Percentiles rank a stretch among this genome's conserved stretches.
Conservation (phyloP, 2,797 vertebrate species). For the Coregonus ussuriensis region DNA sequence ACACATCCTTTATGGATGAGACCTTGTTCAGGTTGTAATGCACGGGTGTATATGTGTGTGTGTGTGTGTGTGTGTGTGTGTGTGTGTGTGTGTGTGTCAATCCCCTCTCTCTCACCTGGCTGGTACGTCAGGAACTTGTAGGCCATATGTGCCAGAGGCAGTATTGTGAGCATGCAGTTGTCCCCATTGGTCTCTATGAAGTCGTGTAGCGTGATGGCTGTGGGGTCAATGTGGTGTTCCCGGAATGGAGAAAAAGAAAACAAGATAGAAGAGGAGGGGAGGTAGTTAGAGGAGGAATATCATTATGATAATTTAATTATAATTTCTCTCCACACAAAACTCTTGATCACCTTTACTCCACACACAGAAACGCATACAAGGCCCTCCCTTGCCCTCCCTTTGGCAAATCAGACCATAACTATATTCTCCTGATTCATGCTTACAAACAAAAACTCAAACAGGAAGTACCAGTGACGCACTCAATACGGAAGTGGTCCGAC, state of each 20-base stretch:
- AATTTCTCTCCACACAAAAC: too few species aligned
- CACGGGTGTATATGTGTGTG: neutral
- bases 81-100: neutral
- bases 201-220: constrained; percentile 96
- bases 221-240: constrained; percentile 98
- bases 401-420: too few species aligned
- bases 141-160: constrained; percentile 91
- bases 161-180: constrained; percentile 93
- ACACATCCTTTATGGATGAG: neutral
- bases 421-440: too few species aligned
- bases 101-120: neutral
- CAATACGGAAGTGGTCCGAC: too few species aligned
- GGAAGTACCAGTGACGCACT: too few species aligned
- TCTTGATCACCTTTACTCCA: too few species aligned
- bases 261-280: neutral
- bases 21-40: neutral
- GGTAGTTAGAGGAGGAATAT: neutral
- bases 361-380: too few species aligned
- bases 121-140: constrained; percentile 79
- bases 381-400: too few species aligned
- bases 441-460: too few species aligned
- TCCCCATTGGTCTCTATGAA: constrained; percentile 99
- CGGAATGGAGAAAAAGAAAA: constrained; percentile 76
- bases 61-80: neutral
- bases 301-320: neutral